Evolutionary conservation across 2,888 invertebrate genomes (phyloP).

Genomic region (Dorcus hopei): DNA sequence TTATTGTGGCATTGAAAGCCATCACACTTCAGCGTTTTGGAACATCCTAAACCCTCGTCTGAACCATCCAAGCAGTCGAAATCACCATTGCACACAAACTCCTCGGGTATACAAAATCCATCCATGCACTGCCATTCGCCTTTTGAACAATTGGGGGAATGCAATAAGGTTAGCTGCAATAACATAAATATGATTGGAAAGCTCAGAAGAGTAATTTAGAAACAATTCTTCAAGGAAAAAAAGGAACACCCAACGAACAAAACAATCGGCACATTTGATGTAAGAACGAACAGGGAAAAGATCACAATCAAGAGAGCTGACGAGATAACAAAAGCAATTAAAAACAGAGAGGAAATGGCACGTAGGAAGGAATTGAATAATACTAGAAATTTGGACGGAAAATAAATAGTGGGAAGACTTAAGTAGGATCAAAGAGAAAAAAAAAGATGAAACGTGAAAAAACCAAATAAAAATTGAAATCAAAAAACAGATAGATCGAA

Average conservation of each 20-base stretch:
- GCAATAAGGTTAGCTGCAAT: not conserved
- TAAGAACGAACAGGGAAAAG: too few relatives aligned
- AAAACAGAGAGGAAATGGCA: too few relatives aligned
- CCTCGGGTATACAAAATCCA: conserved; percentile 34
- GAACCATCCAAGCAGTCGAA: conserved; percentile 46
- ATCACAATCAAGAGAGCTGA: not conserved
- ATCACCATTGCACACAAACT: conserved; percentile 47
- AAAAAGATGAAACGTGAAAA: not conserved
- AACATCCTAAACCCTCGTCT: conserved; percentile 49
- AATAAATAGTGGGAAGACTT: too few relatives aligned
- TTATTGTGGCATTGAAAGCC: conserved; percentile 62
- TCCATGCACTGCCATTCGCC: conserved; percentile 43
- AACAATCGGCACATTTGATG: too few relatives aligned
- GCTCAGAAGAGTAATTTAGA: too few relatives aligned
- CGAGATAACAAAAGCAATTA: too few relatives aligned
- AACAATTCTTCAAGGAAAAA: too few relatives aligned
- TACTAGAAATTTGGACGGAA: too few relatives aligned
- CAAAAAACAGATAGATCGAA: too few relatives aligned
- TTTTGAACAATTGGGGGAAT: conserved; percentile 32
- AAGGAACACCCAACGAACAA: too few relatives aligned
- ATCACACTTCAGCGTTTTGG: conserved; percentile 51
- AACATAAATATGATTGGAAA: not conserved
- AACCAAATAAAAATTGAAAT: not conserved
- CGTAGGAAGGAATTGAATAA: too few relatives aligned
- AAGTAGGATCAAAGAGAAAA: not conserved